These are phyloP conservation scores for Synanthedon vespiformis DNA, from an alignment of 2,888 invertebrate genomes.

Conservation along the genomic window DNA sequence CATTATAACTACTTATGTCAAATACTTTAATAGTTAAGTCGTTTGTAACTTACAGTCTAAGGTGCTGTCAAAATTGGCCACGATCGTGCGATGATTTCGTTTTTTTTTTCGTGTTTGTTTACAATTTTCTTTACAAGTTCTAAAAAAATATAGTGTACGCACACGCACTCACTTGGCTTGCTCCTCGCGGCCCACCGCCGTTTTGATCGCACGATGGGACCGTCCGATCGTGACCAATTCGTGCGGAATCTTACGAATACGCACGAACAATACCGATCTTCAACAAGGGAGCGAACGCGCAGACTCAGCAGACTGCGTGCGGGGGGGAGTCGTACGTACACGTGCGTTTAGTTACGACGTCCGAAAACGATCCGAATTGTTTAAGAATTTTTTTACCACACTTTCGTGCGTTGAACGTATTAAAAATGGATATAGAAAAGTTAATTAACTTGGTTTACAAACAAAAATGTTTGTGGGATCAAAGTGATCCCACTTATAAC, in stretches of 20 bases:
- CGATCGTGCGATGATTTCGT: too few relatives aligned
- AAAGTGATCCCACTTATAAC: constrained; percentile 6
- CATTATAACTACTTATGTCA: too few relatives aligned
- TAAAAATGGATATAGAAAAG: not conserved
- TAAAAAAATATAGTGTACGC: too few relatives aligned
- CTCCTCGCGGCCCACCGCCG: too few relatives aligned
- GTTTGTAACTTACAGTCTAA: too few relatives aligned
- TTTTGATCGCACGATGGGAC: too few relatives aligned
- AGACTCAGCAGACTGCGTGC: constrained; percentile 1
- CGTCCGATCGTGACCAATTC: not conserved
- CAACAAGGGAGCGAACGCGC: constrained; percentile 2
- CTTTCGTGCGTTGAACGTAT: not conserved
- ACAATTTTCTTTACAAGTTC: too few relatives aligned
- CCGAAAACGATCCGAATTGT: not conserved
- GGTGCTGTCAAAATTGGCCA: too few relatives aligned
- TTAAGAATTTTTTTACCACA: not conserved
- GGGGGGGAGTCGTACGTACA: constrained; percentile 6
- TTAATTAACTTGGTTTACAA: not conserved
- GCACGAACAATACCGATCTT: constrained; percentile 5
- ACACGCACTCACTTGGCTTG: too few relatives aligned
- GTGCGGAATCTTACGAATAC: constrained; percentile 5
- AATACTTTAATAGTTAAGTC: too few relatives aligned
- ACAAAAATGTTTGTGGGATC: constrained; percentile 8
- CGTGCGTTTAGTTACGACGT: constrained; percentile 5
- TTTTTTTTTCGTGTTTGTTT: too few relatives aligned